Conservation (phyloP, 30 jellyfish, hydroid and myxozoan genomes). For the Mastigias papua region DNA sequence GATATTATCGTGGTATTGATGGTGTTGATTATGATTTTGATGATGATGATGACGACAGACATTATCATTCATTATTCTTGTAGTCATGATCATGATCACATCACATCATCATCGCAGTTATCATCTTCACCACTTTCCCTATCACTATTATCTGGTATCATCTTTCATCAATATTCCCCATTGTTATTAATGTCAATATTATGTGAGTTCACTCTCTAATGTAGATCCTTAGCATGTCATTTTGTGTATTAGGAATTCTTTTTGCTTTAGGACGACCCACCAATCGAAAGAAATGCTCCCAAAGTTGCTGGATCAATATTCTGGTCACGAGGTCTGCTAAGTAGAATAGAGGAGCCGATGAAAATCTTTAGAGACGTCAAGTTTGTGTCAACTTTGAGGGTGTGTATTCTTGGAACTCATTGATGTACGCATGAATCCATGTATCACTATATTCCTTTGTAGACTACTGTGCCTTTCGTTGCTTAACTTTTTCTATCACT, state of each 20-base stretch:
- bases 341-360: slow-evolving; percentile 83
- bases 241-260: not conserved
- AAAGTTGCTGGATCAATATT: slow-evolving; percentile 74
- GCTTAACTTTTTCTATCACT: not conserved
- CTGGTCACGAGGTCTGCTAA: slow-evolving; percentile 81
- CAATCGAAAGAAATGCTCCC: slow-evolving; percentile 82
- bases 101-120: not conserved
- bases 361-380: slow-evolving; percentile 63
- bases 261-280: slow-evolving; percentile 75
- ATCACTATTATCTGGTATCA: not conserved
- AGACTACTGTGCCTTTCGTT: too few species aligned
- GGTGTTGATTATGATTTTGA: too few species aligned
- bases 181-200: too few species aligned
- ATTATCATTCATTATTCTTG: not conserved
- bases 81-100: not conserved
- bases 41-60: too few species aligned
- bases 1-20: too few species aligned
- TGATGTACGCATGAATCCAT: too few species aligned
- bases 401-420: not conserved
- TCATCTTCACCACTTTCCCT: not conserved
- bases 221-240: too few species aligned
- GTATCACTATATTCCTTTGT: too few species aligned
- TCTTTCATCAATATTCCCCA: not conserved
- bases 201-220: too few species aligned
- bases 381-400: slow-evolving; percentile 75